Percentiles rank a stretch among this genome's conserved stretches.
phyloP scores from a whole-genome alignment of 2,888 invertebrate genomes.

The Mayetiola destructor region DNA sequence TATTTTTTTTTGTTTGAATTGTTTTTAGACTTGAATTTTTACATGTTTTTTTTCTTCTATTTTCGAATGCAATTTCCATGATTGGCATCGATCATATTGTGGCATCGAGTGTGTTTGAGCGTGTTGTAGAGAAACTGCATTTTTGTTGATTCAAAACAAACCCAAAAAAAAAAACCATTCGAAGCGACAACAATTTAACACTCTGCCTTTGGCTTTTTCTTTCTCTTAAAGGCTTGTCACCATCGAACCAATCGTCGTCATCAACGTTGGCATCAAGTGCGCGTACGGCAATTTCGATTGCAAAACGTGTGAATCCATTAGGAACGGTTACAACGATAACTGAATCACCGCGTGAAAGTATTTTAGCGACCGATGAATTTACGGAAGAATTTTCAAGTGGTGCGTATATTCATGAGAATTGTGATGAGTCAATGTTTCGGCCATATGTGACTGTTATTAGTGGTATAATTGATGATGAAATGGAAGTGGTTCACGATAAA shows the following conservation, averaged over 20 bases:
- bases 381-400: conserved; percentile 21
- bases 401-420: conserved; percentile 41
- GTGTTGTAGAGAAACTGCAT: background rate
- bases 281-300: conserved; percentile 21
- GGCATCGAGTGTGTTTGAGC: background rate
- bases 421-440: conserved; percentile 54
- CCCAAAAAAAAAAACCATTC: conserved; percentile 25
- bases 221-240: conserved; percentile 57
- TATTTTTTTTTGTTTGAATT: too few relatives aligned
- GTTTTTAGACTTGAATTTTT: too few relatives aligned
- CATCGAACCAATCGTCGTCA: conserved; percentile 29
- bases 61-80: too few relatives aligned
- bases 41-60: too few relatives aligned
- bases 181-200: conserved; percentile 27
- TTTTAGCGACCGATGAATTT: conserved; percentile 20
- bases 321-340: conserved; percentile 48
- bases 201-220: conserved; percentile 73
- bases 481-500: conserved; percentile 17
- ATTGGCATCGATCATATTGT: too few relatives aligned
- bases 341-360: conserved; percentile 24
- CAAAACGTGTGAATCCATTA: conserved; percentile 55
- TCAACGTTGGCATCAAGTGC: background rate
- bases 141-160: conserved; percentile 17
- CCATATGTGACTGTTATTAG: conserved; percentile 43
- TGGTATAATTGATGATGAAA: conserved; percentile 19